phyloP scores from a whole-genome alignment of 2,888 invertebrate genomes.

The Philereme transversata region DNA sequence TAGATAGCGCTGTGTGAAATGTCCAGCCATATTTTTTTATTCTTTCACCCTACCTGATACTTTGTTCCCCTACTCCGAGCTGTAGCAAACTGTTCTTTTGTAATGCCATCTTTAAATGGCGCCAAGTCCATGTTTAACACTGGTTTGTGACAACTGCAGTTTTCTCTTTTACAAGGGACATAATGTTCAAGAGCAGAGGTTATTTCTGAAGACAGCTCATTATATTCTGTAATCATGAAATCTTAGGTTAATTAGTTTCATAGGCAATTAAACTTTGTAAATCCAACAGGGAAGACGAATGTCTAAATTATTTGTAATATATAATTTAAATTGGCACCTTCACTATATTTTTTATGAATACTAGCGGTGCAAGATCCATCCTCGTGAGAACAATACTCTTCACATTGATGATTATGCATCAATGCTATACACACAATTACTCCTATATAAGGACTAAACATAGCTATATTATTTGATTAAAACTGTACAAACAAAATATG shows the following conservation, averaged over 20 bases:
- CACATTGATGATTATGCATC: conserved; percentile 10
- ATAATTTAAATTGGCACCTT: conserved; percentile 39
- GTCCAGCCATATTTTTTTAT: no score
- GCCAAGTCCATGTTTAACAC: conserved; percentile 88
- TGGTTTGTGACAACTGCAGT: conserved; percentile 86
- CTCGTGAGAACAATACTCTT: conserved; percentile 41
- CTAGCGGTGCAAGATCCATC: conserved; percentile 39
- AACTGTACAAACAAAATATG: no score
- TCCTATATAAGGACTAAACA: conserved; percentile 1
- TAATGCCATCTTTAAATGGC: conserved; percentile 89
- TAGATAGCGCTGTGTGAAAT: no score
- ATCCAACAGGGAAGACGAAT: background rate
- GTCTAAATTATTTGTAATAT: background rate
- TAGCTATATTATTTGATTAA: background rate
- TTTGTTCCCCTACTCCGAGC: conserved; percentile 77
- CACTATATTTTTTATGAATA: conserved; percentile 46
- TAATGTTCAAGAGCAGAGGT: conserved; percentile 77
- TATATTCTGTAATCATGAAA: conserved; percentile 67
- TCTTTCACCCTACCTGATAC: conserved; percentile 63
- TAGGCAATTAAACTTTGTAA: background rate
- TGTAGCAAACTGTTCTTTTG: conserved; percentile 84
- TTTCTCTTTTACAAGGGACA: conserved; percentile 79
- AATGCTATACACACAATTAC: conserved; percentile 15
- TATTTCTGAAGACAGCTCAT: conserved; percentile 76
- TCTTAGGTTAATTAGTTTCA: background rate